Percentiles rank a stretch among this genome's conserved stretches.
These are phyloP conservation scores for Pseudochromis fuscus DNA, from an alignment of 2,797 vertebrate genomes.

Conservation along the genomic window DNA sequence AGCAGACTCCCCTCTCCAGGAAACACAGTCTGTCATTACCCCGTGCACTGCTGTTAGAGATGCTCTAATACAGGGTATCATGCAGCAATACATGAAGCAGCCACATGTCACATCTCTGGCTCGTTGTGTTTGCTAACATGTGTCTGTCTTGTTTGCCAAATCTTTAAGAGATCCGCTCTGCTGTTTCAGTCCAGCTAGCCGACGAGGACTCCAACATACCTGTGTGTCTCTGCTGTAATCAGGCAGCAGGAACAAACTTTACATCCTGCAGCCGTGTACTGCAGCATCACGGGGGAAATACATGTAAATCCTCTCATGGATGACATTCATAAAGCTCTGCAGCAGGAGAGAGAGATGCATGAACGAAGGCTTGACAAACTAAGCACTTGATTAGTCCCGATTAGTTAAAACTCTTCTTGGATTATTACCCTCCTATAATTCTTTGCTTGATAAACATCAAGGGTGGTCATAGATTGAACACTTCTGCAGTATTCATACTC, in stretches of 20 bases:
- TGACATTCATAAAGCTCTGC: conserved; percentile 40
- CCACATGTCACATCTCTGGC: conserved; percentile 13
- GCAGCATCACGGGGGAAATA: conserved; percentile 49
- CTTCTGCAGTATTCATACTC: neutral
- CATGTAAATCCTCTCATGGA: conserved; percentile 51
- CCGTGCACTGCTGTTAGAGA: conserved; percentile 51
- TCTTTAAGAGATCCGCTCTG: neutral
- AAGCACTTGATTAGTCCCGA: conserved; percentile 4
- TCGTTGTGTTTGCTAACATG: neutral
- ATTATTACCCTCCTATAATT: neutral
- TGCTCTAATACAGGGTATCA: conserved; percentile 45
- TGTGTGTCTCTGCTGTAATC: conserved; percentile 11
- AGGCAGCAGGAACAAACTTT: conserved; percentile 12
- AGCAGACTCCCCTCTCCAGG: conserved; percentile 35
- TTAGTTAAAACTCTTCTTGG: conserved; percentile 1
- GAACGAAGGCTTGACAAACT: neutral
- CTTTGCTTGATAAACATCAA: neutral
- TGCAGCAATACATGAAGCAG: conserved; percentile 22
- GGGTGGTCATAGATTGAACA: neutral
- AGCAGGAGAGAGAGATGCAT: conserved; percentile 20
- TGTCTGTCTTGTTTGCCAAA: conserved; percentile 21
- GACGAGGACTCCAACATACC: conserved; percentile 13
- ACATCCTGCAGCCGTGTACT: conserved; percentile 17
- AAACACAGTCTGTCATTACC: conserved; percentile 69
- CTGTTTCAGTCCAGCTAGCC: conserved; percentile 1